Evolutionary conservation across 2,113 vertebrate species (phyloP), one percentile per base, ranked within the genome.

Genomic region (Chascanopsetta lugubris): DNA sequence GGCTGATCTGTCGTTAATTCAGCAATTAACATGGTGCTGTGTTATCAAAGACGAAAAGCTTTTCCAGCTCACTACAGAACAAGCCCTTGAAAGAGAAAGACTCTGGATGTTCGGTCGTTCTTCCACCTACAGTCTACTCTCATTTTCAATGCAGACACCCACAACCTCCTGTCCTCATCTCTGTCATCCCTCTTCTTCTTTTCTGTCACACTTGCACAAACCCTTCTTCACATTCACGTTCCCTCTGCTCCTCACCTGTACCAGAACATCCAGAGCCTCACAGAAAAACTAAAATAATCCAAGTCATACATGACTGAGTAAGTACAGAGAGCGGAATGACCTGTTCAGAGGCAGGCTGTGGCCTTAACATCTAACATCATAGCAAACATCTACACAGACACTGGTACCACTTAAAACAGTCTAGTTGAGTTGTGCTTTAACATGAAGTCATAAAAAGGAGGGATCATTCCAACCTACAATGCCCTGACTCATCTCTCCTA

Each of bases 341-440:
- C 34, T 38, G 34, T 38, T 38, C 34, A 38, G 13, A 38, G 34
- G 13, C 34, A 13, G 34, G 55, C 53, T 76, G 80, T 85, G 79
- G 79, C 75, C 53, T 63, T 59, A 10, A 60, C 27, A 59, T 56
- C 53, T 47, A 75, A 57, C 56, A 38, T 69, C 46, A 56, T 50
- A 60, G 65, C 77, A 30, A 45, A 83, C 64, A 62, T 64, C 26
- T 48, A 72, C 57, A 66, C 26, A 72, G 45, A 72, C 66, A 69
- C 58, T 18, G 40, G 56, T n/a, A 45, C 69, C 12, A 21, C 67
- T 72, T 70, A 78, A 78, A 90, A 80, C 40, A 68, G 69, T 80
- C 71, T 48, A 68, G 55, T 75, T 77, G 2, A 67, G 71, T 86
- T 93, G 92, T 92, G 91, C 91, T 92, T 91, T 83, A 53, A 80